Evolutionary conservation across 2,113 vertebrate genomes (phyloP), one percentile per base, ranked within the genome.

Genomic region (Clarias macrocephalus): DNA sequence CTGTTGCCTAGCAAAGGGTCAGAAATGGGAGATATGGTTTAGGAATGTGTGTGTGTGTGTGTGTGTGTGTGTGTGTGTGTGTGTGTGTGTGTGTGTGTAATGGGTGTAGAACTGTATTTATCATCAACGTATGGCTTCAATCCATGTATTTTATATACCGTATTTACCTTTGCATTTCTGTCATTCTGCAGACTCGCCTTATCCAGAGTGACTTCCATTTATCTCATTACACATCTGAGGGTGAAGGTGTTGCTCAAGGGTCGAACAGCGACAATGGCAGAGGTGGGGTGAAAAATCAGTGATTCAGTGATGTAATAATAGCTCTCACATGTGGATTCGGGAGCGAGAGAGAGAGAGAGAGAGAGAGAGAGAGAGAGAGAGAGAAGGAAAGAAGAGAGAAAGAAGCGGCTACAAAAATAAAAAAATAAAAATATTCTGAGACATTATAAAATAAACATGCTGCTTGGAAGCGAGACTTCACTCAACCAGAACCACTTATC

Each of bases 1-100:
- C 75, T 84, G 87, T 91, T 88, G 76, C 88, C 83, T 81, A 86
- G 86, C 83, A 81, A 62, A 86, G 80, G 62, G 77, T 83, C 60
- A 65, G 63, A 82, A 59, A 84, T 48, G 48, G 87, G 63, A 88
- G 80, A 16, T 79, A 62, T 25, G 23, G 84, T 83, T 33, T 21
- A 81, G 66, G 80, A 88, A 89, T 84, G 86, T 87, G 72, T 73
- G 65, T 56, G 8, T 77, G 25, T 8, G 19, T 19, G 28, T 13
- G 52, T 30, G 33, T 83, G 48, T 88, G 25, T 42, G 57, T 65
- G 42, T 19, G 5, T 37, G 37, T 30, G 25, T 62, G 30, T 68
- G 68, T 73, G 85, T 25, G 57, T 85, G 77, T 52, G 63, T 72
- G 68, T 76, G 80, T n/a, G 42, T 52, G 10, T 18, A 23, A n/a